Evolutionary conservation across 2,113 vertebrate species (phyloP).

Genomic region (Macaca fascicularis): T2T-MFA8v1.1 NC_088378.1:43413001-43413500

Average conservation of each 20-base stretch:
- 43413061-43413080: conserved; percentile 43
- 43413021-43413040: conserved; percentile 5
- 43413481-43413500: too few relatives aligned
- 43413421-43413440: too few relatives aligned
- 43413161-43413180: background rate
- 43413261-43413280: background rate
- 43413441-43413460: too few relatives aligned
- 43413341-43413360: background rate
- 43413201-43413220: background rate
- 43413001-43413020: background rate
- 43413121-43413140: conserved; percentile 37
- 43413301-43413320: conserved; percentile 48
- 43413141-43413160: conserved; percentile 29
- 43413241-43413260: background rate
- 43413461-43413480: too few relatives aligned
- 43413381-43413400: too few relatives aligned
- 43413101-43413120: background rate
- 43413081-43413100: background rate
- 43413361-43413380: too few relatives aligned
- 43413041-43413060: conserved; percentile 29
- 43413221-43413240: background rate
- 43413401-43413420: too few relatives aligned
- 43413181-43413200: background rate
- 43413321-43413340: conserved; percentile 7
- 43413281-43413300: background rate